These are phyloP conservation scores for Ceramica pisi DNA, from an alignment of 2,888 invertebrate species.

Conservation along the genomic window DNA sequence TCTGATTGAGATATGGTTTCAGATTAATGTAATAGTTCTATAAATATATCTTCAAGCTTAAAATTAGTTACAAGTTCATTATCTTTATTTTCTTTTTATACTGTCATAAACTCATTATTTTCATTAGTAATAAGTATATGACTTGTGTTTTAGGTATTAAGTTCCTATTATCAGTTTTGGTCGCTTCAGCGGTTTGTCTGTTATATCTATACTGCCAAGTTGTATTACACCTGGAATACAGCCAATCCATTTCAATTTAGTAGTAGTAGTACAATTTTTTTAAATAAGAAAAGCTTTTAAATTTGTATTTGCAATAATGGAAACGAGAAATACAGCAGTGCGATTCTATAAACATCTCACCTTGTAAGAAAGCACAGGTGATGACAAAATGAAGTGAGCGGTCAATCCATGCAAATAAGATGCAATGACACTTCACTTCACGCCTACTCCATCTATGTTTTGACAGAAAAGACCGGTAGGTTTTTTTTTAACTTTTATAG, in stretches of 20 bases:
- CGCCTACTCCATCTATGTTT: background rate
- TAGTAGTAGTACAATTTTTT: background rate
- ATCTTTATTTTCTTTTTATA: background rate
- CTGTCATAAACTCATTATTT: background rate
- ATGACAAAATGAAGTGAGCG: too few species aligned
- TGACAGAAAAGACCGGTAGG: background rate
- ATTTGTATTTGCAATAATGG: too few species aligned
- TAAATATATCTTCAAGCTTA: background rate
- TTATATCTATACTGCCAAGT: too few species aligned
- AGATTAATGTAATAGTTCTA: constrained; percentile 2
- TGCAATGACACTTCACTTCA: too few species aligned
- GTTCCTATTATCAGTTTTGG: background rate
- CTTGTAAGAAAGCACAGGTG: too few species aligned
- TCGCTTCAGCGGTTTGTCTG: background rate
- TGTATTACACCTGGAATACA: background rate
- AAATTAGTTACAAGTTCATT: background rate
- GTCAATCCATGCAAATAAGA: too few species aligned
- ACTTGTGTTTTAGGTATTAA: background rate
- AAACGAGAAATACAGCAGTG: too few species aligned
- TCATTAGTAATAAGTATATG: background rate
- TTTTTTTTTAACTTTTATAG: too few species aligned
- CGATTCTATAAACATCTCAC: too few species aligned
- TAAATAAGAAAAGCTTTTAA: too few species aligned
- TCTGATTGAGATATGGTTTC: constrained; percentile 21
- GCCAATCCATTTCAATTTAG: background rate